These are phyloP conservation scores for Sebastes iracundus DNA, from an alignment of 2,797 vertebrate species.

Conservation along the genomic window DNA sequence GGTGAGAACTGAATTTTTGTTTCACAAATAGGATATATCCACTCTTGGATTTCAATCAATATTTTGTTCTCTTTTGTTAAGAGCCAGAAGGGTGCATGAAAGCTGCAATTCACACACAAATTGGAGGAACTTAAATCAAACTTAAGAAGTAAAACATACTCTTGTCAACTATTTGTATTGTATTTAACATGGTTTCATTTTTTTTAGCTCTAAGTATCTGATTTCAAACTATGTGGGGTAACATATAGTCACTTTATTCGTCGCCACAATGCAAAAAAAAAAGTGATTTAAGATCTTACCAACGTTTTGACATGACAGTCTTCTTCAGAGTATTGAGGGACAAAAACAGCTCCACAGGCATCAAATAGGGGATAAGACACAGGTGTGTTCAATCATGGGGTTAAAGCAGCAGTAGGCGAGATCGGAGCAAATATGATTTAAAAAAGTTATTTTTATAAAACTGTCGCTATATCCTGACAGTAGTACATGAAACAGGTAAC, in stretches of 20 bases:
- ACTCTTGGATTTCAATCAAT: background rate
- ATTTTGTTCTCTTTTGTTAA: background rate
- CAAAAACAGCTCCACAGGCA: no score
- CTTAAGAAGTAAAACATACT: background rate
- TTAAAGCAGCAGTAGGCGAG: no score
- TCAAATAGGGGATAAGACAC: no score
- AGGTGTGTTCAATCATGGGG: no score
- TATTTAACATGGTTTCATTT: background rate
- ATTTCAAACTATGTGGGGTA: background rate
- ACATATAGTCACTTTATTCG: background rate
- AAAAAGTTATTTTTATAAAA: no score
- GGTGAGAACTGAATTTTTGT: background rate
- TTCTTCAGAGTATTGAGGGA: no score
- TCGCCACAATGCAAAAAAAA: no score
- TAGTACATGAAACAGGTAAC: no score
- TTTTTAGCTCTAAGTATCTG: background rate
- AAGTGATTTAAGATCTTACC: no score
- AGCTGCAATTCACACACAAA: background rate
- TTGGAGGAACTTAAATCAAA: background rate
- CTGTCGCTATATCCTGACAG: no score
- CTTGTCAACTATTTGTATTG: background rate
- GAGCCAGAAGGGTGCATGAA: background rate
- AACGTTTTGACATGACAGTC: no score
- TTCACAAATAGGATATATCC: background rate
- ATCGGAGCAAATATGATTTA: no score